phyloP scores from a whole-genome alignment of 1,140 invertebrate genomes.

The Drosophila kikkawai region DNA sequence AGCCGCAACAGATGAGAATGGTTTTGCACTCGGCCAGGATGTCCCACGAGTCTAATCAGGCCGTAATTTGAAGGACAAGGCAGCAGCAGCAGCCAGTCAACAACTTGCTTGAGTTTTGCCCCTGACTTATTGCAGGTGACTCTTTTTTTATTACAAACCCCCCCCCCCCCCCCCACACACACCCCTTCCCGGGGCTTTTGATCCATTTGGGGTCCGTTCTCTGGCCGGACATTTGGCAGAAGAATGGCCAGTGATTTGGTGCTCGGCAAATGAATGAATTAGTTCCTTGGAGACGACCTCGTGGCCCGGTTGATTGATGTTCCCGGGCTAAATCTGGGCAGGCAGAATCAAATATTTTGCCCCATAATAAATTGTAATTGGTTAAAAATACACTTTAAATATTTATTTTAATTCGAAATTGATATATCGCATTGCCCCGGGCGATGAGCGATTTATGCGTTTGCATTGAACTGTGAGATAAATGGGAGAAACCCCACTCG shows the following conservation, averaged over 20 bases:
- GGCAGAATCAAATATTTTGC: conserved; percentile 31
- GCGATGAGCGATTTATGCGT: conserved; percentile 82
- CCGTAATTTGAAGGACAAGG: conserved; percentile 75
- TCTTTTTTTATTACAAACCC: conserved; percentile 34
- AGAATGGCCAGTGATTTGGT: conserved; percentile 74
- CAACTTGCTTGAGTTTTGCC: conserved; percentile 56
- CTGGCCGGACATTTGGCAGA: conserved; percentile 68
- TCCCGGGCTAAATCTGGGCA: conserved; percentile 3
- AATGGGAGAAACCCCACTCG: conserved; percentile 69
- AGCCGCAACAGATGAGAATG: conserved; percentile 66
- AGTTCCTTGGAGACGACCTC: conserved; percentile 69
- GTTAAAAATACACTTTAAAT: conserved; percentile 63
- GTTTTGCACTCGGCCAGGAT: conserved; percentile 22
- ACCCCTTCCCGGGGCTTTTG: conserved; percentile 37
- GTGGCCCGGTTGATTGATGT: conserved; percentile 31
- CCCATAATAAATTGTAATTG: conserved; percentile 71
- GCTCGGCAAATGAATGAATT: conserved; percentile 74
- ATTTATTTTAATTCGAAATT: conserved; percentile 83
- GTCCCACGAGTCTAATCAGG: conserved; percentile 79
- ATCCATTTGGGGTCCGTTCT: conserved; percentile 43
- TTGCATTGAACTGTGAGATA: conserved; percentile 84
- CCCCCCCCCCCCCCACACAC: too few relatives aligned
- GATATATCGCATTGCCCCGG: conserved; percentile 65
- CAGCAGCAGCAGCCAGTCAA: conserved; percentile 50
- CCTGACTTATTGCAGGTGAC: conserved; percentile 75